Evolutionary conservation across 2,888 invertebrate genomes (phyloP).

Genomic region (Drosophila mayaguana): DNA sequence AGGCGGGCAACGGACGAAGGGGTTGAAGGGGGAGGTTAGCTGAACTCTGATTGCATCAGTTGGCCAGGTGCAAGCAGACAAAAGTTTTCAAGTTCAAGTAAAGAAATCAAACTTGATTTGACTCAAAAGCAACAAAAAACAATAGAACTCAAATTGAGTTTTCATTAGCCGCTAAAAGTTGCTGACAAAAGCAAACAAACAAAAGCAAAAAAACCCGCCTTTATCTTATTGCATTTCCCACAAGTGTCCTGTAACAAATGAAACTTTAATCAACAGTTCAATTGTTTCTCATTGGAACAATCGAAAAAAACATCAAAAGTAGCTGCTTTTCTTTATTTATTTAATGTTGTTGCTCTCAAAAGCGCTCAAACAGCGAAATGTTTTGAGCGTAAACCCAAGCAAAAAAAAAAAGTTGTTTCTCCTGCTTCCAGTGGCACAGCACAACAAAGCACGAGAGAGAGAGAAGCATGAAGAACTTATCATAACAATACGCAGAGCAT

Average conservation of each 20-base stretch:
- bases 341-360: slow-evolving; percentile 23
- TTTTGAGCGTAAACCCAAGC: no score
- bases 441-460: slow-evolving; percentile 35
- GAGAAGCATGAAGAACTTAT: slow-evolving; percentile 12
- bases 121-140: no score
- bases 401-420: slow-evolving; percentile 64
- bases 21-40: slow-evolving; percentile 8
- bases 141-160: background rate
- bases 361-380: slow-evolving; percentile 8
- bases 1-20: background rate
- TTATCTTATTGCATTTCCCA: slow-evolving; percentile 43
- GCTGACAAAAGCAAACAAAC: background rate
- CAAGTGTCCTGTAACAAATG: slow-evolving; percentile 32
- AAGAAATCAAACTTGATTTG: slow-evolving; percentile 6
- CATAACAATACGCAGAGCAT: slow-evolving; percentile 53
- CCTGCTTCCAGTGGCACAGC: slow-evolving; percentile 56
- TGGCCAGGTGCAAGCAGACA: slow-evolving; percentile 34
- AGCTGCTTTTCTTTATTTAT: slow-evolving; percentile 48
- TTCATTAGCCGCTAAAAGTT: background rate
- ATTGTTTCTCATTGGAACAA: slow-evolving; percentile 33
- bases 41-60: slow-evolving; percentile 51
- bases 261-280: slow-evolving; percentile 36
- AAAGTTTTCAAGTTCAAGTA: slow-evolving; percentile 1
- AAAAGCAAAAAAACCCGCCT: slow-evolving; percentile 2
- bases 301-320: slow-evolving; percentile 19